phyloP scores from a whole-genome alignment of 92 coral and sea anemone genomes.

The Zoanthus solanderi region DNA sequence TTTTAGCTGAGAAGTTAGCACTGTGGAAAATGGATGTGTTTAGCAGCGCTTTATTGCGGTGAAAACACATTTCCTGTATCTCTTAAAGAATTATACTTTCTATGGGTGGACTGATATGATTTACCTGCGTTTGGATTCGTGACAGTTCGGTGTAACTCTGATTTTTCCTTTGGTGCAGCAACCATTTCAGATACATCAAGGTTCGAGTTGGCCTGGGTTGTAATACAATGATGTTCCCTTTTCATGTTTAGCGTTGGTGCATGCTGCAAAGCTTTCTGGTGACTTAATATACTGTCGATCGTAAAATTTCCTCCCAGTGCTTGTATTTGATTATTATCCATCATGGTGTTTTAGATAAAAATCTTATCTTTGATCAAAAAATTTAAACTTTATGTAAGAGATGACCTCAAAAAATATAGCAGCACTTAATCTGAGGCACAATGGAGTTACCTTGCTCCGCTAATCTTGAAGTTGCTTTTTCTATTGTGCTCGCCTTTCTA shows the following conservation, averaged over 20 bases:
- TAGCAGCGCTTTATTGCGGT: conserved; percentile 15
- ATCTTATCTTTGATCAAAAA: conserved; percentile 36
- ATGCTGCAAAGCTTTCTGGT: conserved; percentile 23
- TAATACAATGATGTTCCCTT: conserved; percentile 33
- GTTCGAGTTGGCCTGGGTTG: conserved; percentile 9
- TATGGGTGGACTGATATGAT: background rate
- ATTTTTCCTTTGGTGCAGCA: conserved; percentile 6
- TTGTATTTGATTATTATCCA: conserved; percentile 44
- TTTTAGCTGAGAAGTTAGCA: background rate
- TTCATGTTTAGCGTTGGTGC: background rate
- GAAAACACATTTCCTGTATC: conserved; percentile 37
- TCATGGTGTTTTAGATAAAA: conserved; percentile 24
- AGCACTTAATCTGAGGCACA: conserved; percentile 6
- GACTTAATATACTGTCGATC: conserved; percentile 70
- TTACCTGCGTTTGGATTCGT: conserved; percentile 29
- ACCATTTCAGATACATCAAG: background rate
- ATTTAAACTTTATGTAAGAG: background rate
- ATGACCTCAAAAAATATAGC: background rate
- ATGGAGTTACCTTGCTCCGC: conserved; percentile 15
- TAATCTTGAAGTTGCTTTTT: conserved; percentile 27
- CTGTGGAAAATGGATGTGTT: conserved; percentile 38
- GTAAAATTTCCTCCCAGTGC: conserved; percentile 65
- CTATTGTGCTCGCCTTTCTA: conserved; percentile 35
- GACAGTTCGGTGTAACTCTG: background rate
- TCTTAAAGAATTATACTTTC: background rate